Evolutionary conservation across 2,113 vertebrate species (phyloP), one percentile per base, ranked within the genome.

Genomic region (Scortum barcoo): DNA sequence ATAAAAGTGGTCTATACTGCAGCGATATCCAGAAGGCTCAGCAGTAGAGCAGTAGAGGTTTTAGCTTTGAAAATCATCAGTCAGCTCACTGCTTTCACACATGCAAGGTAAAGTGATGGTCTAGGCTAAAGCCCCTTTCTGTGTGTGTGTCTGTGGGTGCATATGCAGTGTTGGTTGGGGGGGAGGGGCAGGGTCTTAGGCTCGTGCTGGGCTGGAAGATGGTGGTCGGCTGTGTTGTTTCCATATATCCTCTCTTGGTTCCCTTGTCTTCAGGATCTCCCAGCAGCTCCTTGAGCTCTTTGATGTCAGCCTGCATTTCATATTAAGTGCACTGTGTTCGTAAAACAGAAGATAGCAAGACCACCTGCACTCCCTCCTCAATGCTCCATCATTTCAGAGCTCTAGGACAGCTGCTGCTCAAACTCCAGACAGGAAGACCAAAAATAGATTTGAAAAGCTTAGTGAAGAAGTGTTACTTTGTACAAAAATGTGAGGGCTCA

Each of bases 231-330:
- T 26, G 44, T 17, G 44, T 17, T 33, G 33, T 62, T 85, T 75
- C 65, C 57, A 70, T 63, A 42, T 20, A 17, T 80, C 44, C 73
- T 51, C 13, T 56, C 36, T 1, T 12, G 28, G n/a, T n/a, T 48
- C 42, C 48, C n/a, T 48, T 30, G 28, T 33, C 28, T 58, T 17
- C 24, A 48, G 46, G 33, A 38, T 56, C 33, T 71, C 68, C 68
- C 63, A 50, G 57, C 56, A 69, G 48, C 50, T 50, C 16, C 38
- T 42, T n/a, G 38, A 51, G 57, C 65, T 80, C 65, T 79, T 85
- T 85, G 63, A 79, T 75, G 76, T 82, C 80, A 51, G 22, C 14
- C 61, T 81, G 54, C 5, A 28, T 66, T 62, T 72, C 58, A 65
- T 72, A 53, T 72, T 26, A 65, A 72, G 28, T 46, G 8, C 60